Evolutionary conservation across 1,140 invertebrate genomes (phyloP), one percentile per base, ranked within the genome.

Genomic region (Drosophila leontia): DNA sequence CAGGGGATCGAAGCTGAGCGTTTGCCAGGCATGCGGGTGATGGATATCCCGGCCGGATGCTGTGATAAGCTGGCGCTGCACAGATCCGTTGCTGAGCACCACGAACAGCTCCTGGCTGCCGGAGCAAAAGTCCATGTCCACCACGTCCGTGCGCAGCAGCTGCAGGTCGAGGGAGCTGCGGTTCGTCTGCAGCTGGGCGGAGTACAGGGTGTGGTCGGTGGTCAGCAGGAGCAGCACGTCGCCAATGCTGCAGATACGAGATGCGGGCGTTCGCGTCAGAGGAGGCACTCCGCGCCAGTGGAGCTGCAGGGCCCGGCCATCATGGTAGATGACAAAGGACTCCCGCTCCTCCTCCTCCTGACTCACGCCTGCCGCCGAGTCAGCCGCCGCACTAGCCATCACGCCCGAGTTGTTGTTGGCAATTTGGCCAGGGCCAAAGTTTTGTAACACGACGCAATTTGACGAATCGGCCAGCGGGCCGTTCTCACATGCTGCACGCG

Each of bases 51-150:
- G 47, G 11, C 53, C 44, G 26, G 51, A 12, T 7, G 53, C 58
- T 1, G 39, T 45, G 7, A 74, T 56, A 3, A 78, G 41, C n/a
- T 91, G 91, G 3, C 72, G 61, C 34, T 81, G 55, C 17, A 92
- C 91, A 3, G 61, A 69, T 7, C 91, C 91, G 26, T 75, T 76
- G 32, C 15, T 37, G 0, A 77, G 74, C 13, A 92, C 91, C 45
- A 92, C 71, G 50, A 82, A 92, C 9, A 92, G 51, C 34, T 85
- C 67, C 8, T 59, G 69, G 9, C 65, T 71, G 34, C 74, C 74
- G 3, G 64, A 64, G 50, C 91, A 92, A 34, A 72, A 92, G 50
- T 86, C 87, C 47, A 92, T 74, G 62, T 92, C 91, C 6, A 81
- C 61, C 9, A 91, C 74, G 13, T 86, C 78, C 7, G 70, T 75